Evolutionary conservation across 2,797 vertebrate genomes (phyloP).

Genomic region (Pangasius macronema): DNA sequence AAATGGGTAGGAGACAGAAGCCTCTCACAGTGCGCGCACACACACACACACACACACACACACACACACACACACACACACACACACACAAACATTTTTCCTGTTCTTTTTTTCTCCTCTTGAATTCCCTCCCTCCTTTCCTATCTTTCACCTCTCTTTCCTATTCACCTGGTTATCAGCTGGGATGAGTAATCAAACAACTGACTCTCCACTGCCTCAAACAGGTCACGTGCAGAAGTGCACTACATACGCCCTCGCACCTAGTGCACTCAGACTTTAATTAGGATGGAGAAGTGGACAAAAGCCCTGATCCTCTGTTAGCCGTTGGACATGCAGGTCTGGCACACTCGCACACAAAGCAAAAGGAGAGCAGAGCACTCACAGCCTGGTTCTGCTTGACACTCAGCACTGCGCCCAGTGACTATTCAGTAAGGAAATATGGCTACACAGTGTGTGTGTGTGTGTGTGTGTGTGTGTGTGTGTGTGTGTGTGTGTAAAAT

Average conservation of each 20-base stretch:
- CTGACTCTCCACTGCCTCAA: constrained; percentile 48
- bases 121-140: constrained; percentile 65
- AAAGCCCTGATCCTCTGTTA: constrained; percentile 37
- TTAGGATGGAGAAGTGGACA: constrained; percentile 9
- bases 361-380: constrained; percentile 11
- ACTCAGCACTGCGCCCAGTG: neutral
- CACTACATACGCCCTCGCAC: constrained; percentile 6
- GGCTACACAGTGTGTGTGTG: no score
- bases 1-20: neutral
- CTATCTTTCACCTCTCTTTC: constrained; percentile 63
- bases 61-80: neutral
- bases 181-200: constrained; percentile 71
- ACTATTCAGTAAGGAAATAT: neutral
- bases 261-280: constrained; percentile 4
- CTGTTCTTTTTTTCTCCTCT: constrained; percentile 68
- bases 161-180: constrained; percentile 66
- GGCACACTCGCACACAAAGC: neutral
- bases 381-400: neutral
- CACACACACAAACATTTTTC: constrained; percentile 11
- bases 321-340: constrained; percentile 3
- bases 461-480: no score
- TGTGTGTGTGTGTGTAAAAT: neutral
- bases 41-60: neutral
- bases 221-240: constrained; percentile 41
- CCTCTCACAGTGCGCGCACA: neutral